Evolutionary conservation across 2,113 vertebrate genomes (phyloP).

Genomic region (Phalacrocorax carbo): DNA sequence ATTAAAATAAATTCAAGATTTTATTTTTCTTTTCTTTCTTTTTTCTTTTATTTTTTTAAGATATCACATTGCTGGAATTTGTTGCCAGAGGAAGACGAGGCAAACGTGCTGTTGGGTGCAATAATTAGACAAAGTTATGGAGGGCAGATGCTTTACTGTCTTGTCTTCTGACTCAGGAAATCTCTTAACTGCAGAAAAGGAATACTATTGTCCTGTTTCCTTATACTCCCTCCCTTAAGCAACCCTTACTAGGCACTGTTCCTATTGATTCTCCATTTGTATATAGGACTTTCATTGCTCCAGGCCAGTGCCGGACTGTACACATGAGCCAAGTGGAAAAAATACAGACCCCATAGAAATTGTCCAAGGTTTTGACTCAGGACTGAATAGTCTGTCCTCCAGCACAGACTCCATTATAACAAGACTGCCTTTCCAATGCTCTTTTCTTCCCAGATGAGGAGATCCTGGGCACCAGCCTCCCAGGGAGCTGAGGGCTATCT

Average conservation of each 20-base stretch:
- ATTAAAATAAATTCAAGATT: not conserved
- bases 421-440: not conserved
- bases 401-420: not conserved
- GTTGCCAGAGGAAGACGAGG: not conserved
- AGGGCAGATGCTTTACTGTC: not conserved
- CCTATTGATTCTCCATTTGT: not conserved
- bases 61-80: not conserved
- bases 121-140: not conserved
- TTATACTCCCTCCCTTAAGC: not conserved
- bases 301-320: not conserved
- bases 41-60: not conserved
- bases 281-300: not conserved
- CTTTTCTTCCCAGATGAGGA: not conserved
- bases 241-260: not conserved
- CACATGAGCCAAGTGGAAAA: not conserved
- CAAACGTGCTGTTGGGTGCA: not conserved
- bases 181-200: not conserved
- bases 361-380: not conserved
- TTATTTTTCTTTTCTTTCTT: accelerated
- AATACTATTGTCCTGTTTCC: not conserved
- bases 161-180: not conserved
- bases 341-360: not conserved
- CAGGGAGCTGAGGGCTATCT: not conserved
- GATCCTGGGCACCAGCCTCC: not conserved
- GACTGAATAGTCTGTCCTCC: not conserved